Evolutionary conservation across 2,113 vertebrate genomes (phyloP), one percentile per base, ranked within the genome.

Genomic region (Peromyscus californicus): DNA sequence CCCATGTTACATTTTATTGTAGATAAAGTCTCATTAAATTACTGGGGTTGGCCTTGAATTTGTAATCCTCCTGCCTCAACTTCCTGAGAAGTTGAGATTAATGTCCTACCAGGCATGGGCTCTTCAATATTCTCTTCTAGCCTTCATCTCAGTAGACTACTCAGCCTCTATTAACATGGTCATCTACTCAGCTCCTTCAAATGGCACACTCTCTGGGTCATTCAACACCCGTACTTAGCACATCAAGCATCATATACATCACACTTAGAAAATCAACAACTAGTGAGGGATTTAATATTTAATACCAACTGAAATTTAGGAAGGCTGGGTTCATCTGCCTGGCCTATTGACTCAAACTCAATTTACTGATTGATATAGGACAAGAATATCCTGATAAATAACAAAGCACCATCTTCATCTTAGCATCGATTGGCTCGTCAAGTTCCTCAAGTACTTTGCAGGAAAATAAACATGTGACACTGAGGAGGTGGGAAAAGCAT

Each of bases 291-390:
- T 89, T 33, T 61, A 70, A 13, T 79, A 75, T 72, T 94, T 87
- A 79, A 26, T 65, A 83, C 1, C 45, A 59, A 61, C n/a, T 61
- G 59, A 42, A 87, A 79, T 74, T 65, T 65, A 31, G 54, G 51
- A 87, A 94, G 42, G 72, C 61, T 59, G 42, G 15, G 33, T 79
- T 75, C 86, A 79, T 67, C 72, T 65, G 54, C 51, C 31, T 36
- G 82, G 65, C 76, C 67, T 95, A 90, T 93, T 31, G 57, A 74
- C 61, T 95, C 61, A 70, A 82, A 75, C 36, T 87, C 82, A 83
- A 78, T 83, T 90, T 89, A 93, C 2, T 82, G 67, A 96, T 19
- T 86, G 57, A 96, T 86, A 96, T 59, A 96, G 92, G 76, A 72
- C 10, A 92, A n/a, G 82, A 84, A 36, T 89, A 87, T 83, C 69